Conservation (phyloP, 64 coral and sea anemone genomes). For the Actinia tenebrosa region DNA sequence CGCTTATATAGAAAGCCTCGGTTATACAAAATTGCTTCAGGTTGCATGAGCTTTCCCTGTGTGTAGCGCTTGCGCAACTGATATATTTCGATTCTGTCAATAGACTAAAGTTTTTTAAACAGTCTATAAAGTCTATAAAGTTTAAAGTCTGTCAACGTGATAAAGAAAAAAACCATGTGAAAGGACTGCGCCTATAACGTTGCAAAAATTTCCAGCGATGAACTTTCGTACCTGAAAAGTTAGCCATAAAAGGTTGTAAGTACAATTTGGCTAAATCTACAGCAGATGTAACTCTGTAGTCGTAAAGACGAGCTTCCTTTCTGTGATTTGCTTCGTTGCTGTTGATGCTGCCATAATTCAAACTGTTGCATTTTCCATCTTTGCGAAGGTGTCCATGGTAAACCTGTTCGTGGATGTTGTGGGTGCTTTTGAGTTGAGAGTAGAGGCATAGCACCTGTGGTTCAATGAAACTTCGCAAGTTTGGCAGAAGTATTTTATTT, state of each 20-base stretch:
- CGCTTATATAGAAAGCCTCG: too few species aligned
- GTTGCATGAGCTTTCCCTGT: too few species aligned
- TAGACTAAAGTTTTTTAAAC: too few species aligned
- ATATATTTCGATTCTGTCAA: too few species aligned
- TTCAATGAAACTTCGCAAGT: background rate
- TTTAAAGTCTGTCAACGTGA: too few species aligned
- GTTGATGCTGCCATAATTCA: conserved; percentile 12
- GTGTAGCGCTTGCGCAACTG: too few species aligned
- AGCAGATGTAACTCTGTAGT: background rate
- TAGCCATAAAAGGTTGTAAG: conserved; percentile 4
- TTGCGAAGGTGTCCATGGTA: background rate
- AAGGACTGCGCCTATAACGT: background rate
- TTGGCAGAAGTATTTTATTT: background rate
- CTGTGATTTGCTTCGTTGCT: background rate
- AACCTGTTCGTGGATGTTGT: background rate
- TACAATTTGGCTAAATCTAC: conserved; percentile 8
- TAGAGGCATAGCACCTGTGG: background rate
- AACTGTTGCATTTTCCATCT: background rate
- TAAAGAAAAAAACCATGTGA: too few species aligned
- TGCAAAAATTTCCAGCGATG: background rate
- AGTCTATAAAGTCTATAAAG: too few species aligned
- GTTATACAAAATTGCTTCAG: too few species aligned
- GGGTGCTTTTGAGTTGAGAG: background rate
- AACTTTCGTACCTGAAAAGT: background rate
- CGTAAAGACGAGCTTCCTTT: background rate